Base-by-base conservation (phyloP, 2,113 vertebrate species). In the Tor tambroides region DNA sequence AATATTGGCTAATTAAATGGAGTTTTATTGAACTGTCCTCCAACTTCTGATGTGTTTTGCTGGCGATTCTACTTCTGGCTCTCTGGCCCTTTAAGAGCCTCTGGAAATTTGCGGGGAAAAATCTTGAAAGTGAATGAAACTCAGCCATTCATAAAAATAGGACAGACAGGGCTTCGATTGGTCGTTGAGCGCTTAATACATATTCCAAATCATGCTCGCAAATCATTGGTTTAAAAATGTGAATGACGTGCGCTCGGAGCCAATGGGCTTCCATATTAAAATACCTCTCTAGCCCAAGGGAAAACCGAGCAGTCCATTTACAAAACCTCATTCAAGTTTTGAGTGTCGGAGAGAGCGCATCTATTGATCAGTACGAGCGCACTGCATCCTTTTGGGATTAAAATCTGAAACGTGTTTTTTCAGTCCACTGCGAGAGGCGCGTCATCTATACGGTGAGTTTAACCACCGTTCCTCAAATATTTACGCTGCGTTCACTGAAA, bases 71-170 rank as follows among this genome's bases (percentile, higher is more conserved):
- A 56, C 26, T 54, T 84, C n/a, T 14, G 3, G 11, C 32, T 46
- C 9, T n/a, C 87, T 84, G 88, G 88, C 90, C 90, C 94, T 96
- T 95, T 94, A 95, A 95, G 88, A 88, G 74, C 80, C 85, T 87
- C 88, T 83, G 56, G n/a, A 79, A 86, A 90, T 2, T 88, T 61
- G 11, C 79, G 83, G 85, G 89, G 90, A 89, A 92, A 89, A 89
- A 83, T 78, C 46, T 54, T 77, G 83, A 87, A 86, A 85, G 84
- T 95, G 94, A 96, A 96, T 96, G 94, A 95, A 96, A 94, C 93
- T 92, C 91, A 95, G 90, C 94, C 95, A 96, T 96, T 96, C 94
- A 95, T 94, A 95, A 96, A 95, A 94, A 94, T 91, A 95, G 92
- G 89, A 86, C 91, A 14, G 41, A 65, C 83, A 21, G 79, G 79